phyloP scores from a whole-genome alignment of 2,797 vertebrate genomes.

The Enteromius argenteus region DNA sequence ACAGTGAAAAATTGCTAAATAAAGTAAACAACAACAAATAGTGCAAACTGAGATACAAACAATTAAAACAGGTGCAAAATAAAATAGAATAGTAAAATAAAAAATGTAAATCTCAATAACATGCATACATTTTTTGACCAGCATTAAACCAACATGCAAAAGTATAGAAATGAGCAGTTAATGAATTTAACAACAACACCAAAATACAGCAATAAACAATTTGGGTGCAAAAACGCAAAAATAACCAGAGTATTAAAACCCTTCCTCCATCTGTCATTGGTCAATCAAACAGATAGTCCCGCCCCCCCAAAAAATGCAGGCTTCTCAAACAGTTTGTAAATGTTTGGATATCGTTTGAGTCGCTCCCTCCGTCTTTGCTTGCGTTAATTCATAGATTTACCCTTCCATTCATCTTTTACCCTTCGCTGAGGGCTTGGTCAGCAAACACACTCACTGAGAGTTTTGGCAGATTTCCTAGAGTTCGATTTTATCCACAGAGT shows the following conservation, averaged over 20 bases:
- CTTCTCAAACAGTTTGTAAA: background rate
- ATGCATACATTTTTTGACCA: background rate
- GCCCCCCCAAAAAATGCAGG: background rate
- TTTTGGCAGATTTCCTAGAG: constrained; percentile 52
- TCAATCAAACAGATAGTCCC: background rate
- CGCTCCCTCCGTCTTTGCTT: background rate
- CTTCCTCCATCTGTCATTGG: background rate
- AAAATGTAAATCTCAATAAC: no score
- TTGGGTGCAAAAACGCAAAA: background rate
- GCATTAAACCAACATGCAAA: background rate
- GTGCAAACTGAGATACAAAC: background rate
- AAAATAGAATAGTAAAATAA: background rate
- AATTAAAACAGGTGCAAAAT: background rate
- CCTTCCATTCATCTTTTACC: constrained; percentile 11
- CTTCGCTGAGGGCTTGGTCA: background rate
- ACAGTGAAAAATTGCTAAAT: background rate
- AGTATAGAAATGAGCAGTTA: background rate
- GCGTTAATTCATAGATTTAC: constrained; percentile 1
- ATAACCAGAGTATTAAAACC: background rate
- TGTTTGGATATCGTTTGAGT: background rate
- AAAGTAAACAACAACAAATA: background rate
- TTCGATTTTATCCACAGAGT: constrained; percentile 24
- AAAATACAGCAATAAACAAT: background rate
- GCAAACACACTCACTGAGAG: constrained; percentile 35
- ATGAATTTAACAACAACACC: background rate